These are phyloP conservation scores for Luffia ferchaultella DNA, from an alignment of 2,888 invertebrate species.

Conservation along the genomic window DNA sequence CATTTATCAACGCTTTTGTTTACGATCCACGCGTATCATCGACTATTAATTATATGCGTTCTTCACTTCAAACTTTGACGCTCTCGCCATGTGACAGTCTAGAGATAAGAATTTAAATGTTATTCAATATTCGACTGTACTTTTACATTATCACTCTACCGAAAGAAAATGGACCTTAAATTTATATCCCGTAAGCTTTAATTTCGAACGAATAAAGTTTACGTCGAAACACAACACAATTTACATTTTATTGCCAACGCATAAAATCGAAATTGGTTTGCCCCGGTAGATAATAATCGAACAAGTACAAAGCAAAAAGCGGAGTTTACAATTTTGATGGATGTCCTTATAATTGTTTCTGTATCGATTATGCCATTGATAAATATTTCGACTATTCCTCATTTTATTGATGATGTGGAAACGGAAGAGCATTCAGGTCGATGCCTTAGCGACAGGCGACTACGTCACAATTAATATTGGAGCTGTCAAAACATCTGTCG, in stretches of 20 bases:
- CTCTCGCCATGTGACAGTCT: slow-evolving; percentile 62
- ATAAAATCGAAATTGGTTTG: too few species aligned
- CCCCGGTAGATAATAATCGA: too few species aligned
- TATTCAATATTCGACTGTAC: slow-evolving; percentile 44
- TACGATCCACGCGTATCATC: slow-evolving; percentile 64
- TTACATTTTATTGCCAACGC: too few species aligned
- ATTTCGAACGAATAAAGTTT: background rate
- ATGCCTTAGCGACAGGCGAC: slow-evolving; percentile 48
- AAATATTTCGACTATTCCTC: slow-evolving; percentile 64
- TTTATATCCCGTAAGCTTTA: slow-evolving; percentile 19
- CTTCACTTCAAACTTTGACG: slow-evolving; percentile 64
- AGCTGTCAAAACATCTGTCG: slow-evolving; percentile 63
- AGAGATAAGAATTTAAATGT: slow-evolving; percentile 65
- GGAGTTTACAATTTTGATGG: slow-evolving; percentile 60
- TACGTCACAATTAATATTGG: slow-evolving; percentile 61
- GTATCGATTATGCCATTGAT: slow-evolving; percentile 68
- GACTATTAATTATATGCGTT: slow-evolving; percentile 65
- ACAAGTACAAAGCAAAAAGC: slow-evolving; percentile 17
- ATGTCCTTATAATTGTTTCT: slow-evolving; percentile 66
- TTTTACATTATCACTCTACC: slow-evolving; percentile 18
- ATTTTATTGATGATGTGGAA: slow-evolving; percentile 65
- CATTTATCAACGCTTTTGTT: slow-evolving; percentile 66
- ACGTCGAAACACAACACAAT: background rate
- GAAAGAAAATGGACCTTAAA: background rate
- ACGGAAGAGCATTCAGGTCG: slow-evolving; percentile 54